Percentiles rank a stretch among this genome's conserved stretches.
Evolutionary conservation across 2,888 invertebrate species (phyloP).

Genomic region (Drosophila tanythrix): DNA sequence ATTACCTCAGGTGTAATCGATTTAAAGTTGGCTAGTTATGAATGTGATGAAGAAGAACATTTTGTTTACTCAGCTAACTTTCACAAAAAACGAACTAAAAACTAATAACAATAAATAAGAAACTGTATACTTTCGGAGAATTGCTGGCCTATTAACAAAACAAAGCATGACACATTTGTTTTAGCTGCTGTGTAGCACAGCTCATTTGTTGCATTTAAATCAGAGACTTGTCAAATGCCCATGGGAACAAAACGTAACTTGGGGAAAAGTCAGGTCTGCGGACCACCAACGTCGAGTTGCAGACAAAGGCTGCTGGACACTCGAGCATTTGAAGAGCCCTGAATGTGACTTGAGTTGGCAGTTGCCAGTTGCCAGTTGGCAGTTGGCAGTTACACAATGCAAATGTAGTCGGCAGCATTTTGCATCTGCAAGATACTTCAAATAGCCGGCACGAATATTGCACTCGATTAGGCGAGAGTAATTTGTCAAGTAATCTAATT

Average conservation of each 20-base stretch:
- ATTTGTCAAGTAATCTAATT: conserved; percentile 59
- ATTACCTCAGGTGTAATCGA: not conserved
- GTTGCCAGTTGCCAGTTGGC: conserved; percentile 13
- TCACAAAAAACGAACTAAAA: not conserved
- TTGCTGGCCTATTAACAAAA: not conserved
- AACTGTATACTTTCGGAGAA: not conserved
- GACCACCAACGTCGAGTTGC: conserved; percentile 12
- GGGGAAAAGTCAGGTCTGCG: not conserved
- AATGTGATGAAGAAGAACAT: not conserved
- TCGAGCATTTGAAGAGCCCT: conserved; percentile 42
- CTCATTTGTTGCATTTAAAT: conserved; percentile 5
- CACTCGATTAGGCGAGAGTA: conserved; percentile 19
- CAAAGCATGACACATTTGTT: conserved; percentile 1
- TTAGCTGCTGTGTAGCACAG: not conserved
- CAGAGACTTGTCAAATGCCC: conserved; percentile 1
- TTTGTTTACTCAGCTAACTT: not conserved
- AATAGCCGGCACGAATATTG: conserved; percentile 19
- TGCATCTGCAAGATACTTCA: conserved; percentile 17
- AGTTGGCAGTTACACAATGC: conserved; percentile 42
- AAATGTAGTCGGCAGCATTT: conserved; percentile 7
- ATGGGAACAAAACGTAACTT: conserved; percentile 2
- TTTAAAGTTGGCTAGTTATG: not conserved
- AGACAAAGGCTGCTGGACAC: conserved; percentile 8
- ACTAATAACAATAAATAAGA: not conserved
- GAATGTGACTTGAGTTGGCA: conserved; percentile 43